phyloP scores from a whole-genome alignment of 1,140 invertebrate genomes.

The Vanessa tameamea region DNA sequence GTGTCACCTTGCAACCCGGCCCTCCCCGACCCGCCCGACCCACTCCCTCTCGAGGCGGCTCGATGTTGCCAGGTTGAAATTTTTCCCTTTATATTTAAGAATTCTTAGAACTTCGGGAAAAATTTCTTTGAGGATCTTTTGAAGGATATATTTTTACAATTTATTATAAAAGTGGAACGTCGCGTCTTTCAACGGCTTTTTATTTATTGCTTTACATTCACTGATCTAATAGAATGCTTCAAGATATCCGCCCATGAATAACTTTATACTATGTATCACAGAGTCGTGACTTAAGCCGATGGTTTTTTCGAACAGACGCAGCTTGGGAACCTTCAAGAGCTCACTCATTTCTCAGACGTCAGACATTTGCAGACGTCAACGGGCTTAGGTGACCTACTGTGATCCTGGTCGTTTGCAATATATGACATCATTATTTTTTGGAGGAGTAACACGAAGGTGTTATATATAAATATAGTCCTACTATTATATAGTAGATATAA shows the following conservation, averaged over 20 bases:
- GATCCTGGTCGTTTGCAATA: too few species aligned
- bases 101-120: constrained; percentile 16
- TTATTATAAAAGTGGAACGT: constrained; percentile 12
- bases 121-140: constrained; percentile 13
- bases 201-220: neutral
- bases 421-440: too few species aligned
- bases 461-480: too few species aligned
- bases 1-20: constrained; percentile 6
- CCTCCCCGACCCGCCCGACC: neutral
- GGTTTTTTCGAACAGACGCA: neutral
- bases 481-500: too few species aligned
- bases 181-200: neutral
- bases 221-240: neutral
- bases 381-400: too few species aligned
- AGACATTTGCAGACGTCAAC: too few species aligned
- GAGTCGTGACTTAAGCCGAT: neutral
- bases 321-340: too few species aligned
- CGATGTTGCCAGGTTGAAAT: constrained; percentile 13
- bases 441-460: too few species aligned
- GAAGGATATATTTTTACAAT: constrained; percentile 9
- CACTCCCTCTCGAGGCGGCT: neutral
- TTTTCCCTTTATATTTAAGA: constrained; percentile 24
- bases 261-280: neutral
- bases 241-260: neutral
- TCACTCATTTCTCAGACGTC: too few species aligned